These are phyloP conservation scores for Colletes latitarsis DNA, from an alignment of 1,140 invertebrate species.

Conservation along the genomic window DNA sequence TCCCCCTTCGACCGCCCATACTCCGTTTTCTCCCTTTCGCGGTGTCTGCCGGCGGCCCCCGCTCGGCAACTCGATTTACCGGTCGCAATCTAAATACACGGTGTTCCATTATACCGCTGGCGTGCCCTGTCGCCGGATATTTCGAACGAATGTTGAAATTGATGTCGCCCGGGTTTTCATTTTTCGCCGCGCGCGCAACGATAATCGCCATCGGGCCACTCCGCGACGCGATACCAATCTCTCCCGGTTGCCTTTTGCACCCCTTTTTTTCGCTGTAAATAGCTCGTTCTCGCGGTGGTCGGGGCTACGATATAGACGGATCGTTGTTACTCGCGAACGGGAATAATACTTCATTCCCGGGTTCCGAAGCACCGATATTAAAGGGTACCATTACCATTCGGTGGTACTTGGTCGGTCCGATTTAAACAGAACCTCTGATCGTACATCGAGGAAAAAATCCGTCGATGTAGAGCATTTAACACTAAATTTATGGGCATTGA, in stretches of 20 bases:
- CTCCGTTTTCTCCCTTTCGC: slow-evolving; percentile 52
- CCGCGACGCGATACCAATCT: background rate
- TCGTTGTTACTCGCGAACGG: no score
- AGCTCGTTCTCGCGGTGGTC: background rate
- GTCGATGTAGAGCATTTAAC: no score
- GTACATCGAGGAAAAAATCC: no score
- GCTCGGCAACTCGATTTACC: slow-evolving; percentile 63
- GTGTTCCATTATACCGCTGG: slow-evolving; percentile 51
- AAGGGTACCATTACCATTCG: no score
- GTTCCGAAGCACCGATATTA: no score
- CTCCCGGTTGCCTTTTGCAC: background rate
- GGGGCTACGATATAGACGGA: background rate
- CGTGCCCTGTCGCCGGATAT: slow-evolving; percentile 48
- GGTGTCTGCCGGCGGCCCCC: slow-evolving; percentile 37
- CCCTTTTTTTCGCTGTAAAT: background rate
- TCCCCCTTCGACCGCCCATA: slow-evolving; percentile 18
- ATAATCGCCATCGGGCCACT: background rate
- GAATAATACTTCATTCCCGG: no score
- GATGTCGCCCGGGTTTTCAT: slow-evolving; percentile 7
- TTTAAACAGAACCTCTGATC: no score
- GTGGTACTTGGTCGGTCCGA: no score
- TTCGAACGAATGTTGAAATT: slow-evolving; percentile 52
- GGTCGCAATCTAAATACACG: slow-evolving; percentile 65
- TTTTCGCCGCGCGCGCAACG: background rate
- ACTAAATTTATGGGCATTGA: no score